A percentile compares a stretch with the other conserved stretches of the same genome.
phyloP scores from a whole-genome alignment of 2,113 vertebrate species.

The Argyrosomus japonicus region DNA sequence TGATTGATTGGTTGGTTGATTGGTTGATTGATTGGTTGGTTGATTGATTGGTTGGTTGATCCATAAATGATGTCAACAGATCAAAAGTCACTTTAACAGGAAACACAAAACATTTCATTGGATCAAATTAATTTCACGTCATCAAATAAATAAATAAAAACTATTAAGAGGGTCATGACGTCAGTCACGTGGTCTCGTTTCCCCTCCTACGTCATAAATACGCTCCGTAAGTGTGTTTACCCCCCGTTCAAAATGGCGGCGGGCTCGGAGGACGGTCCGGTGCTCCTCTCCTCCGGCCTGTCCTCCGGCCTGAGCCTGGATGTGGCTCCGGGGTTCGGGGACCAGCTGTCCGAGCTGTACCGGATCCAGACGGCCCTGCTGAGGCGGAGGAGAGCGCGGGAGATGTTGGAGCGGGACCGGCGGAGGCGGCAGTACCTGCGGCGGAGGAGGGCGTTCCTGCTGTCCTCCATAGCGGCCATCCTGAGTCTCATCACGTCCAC shows the following conservation, averaged over 20 bases:
- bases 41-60: too few species aligned
- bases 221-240: constrained; percentile 9
- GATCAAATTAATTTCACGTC: too few species aligned
- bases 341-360: constrained; percentile 24
- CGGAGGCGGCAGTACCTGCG: constrained; percentile 52
- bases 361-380: constrained; percentile 30
- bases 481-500: constrained; percentile 45
- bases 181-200: too few species aligned
- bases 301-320: neutral
- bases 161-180: too few species aligned
- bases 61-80: too few species aligned
- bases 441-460: constrained; percentile 51
- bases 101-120: too few species aligned
- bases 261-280: neutral
- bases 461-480: constrained; percentile 50
- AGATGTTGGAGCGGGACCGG: constrained; percentile 41
- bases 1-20: too few species aligned
- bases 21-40: too few species aligned
- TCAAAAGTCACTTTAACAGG: too few species aligned
- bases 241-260: constrained; percentile 8
- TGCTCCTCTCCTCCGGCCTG: too few species aligned
- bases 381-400: constrained; percentile 46
- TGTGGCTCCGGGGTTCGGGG: neutral
- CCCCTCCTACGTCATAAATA: neutral
- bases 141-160: too few species aligned